phyloP scores from a whole-genome alignment of 2,888 invertebrate species.

The Marasmarcha lunaedactyla region DNA sequence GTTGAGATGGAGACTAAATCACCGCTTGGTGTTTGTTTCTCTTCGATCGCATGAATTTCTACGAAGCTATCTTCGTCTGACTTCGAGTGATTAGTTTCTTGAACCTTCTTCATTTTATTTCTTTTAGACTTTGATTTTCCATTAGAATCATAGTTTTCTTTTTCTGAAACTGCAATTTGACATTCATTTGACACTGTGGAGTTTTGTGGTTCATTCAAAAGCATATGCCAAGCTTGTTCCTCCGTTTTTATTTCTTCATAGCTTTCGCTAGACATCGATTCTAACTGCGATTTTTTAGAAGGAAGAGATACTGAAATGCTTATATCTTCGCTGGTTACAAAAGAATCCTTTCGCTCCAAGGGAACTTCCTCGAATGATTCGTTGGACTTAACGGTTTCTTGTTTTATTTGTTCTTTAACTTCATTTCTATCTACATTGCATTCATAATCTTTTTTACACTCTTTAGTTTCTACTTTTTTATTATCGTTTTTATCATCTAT shows the following conservation, averaged over 20 bases:
- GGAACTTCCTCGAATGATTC: not conserved
- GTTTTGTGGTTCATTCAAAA: constrained; percentile 41
- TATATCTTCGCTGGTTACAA: constrained; percentile 9
- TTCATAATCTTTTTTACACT: not conserved
- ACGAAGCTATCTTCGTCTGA: constrained; percentile 56
- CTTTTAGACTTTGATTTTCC: constrained; percentile 41
- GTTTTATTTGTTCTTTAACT: not conserved
- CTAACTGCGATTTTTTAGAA: constrained; percentile 19
- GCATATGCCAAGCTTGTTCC: constrained; percentile 59
- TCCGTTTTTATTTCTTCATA: constrained; percentile 37
- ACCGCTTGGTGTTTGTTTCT: constrained; percentile 40
- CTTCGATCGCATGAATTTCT: constrained; percentile 59
- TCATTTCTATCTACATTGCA: not conserved
- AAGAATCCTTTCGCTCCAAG: constrained; percentile 8
- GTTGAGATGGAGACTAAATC: constrained; percentile 55
- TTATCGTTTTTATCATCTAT: constrained; percentile 9
- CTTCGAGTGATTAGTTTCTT: constrained; percentile 37
- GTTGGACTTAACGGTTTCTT: not conserved
- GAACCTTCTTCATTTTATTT: constrained; percentile 36
- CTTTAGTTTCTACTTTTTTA: constrained; percentile 7
- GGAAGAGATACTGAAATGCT: constrained; percentile 15
- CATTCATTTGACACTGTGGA: constrained; percentile 19
- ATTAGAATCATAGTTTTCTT: constrained; percentile 26
- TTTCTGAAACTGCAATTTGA: constrained; percentile 20
- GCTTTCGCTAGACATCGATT: constrained; percentile 17